phyloP scores from a whole-genome alignment of 2,797 vertebrate species.

The Anguilla obscura region DNA sequence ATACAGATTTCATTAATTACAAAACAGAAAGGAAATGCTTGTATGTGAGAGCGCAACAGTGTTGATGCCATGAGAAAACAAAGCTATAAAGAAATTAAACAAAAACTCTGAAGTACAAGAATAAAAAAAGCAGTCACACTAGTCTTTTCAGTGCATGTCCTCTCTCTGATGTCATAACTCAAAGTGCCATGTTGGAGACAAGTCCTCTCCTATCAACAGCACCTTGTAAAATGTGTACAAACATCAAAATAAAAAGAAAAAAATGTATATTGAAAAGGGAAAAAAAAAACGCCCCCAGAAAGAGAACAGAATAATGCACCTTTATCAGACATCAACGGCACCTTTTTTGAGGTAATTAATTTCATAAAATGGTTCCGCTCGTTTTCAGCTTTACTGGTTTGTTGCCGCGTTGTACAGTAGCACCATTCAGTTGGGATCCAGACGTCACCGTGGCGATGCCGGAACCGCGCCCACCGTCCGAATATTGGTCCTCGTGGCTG shows the following conservation, averaged over 20 bases:
- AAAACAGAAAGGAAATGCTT: conserved; percentile 76
- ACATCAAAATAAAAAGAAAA: not conserved
- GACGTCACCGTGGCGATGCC: not conserved
- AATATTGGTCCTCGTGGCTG: not conserved
- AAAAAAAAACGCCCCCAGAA: not conserved
- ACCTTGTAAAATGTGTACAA: conserved; percentile 33
- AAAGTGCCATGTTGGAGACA: conserved; percentile 82
- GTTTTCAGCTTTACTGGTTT: not conserved
- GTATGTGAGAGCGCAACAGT: conserved; percentile 77
- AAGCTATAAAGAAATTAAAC: conserved; percentile 43
- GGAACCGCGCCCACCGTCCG: not conserved
- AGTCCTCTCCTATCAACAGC: conserved; percentile 58
- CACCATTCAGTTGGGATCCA: conserved; percentile 81
- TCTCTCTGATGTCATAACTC: conserved; percentile 77
- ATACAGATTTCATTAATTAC: conserved; percentile 99
- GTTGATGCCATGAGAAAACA: conserved; percentile 82
- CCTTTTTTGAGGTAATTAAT: conserved; percentile 75
- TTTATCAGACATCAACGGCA: conserved; percentile 75
- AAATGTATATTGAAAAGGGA: not conserved
- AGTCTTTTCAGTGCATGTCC: conserved; percentile 86
- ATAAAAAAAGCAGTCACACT: conserved; percentile 75
- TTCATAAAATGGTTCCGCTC: conserved; percentile 51
- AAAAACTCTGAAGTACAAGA: conserved; percentile 49
- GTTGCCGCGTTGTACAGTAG: conserved; percentile 87
- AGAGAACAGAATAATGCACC: conserved; percentile 61